Base-by-base conservation (phyloP, 2,888 invertebrate species). In the Conistra vaccinii region DNA sequence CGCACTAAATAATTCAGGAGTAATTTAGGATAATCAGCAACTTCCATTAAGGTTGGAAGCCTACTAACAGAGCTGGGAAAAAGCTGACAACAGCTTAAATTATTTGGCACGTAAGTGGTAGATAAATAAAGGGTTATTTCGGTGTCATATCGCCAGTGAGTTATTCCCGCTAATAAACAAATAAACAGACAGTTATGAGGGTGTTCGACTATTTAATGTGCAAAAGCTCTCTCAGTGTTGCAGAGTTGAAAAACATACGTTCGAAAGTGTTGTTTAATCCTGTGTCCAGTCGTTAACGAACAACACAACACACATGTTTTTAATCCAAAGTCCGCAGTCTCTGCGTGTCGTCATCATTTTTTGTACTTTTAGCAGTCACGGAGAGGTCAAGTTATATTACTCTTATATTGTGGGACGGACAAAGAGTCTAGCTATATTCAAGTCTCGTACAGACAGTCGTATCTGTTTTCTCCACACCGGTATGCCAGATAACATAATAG, bases 401-500 rank as follows among this genome's bases (percentile, higher is more conserved):
- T 87, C 81, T 80, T 73, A 78, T 75, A 84, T 74, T 71, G 80
- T 75, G 73, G 62, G 67, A 60, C 80, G 83, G 73, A 88, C 85
- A 87, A 89, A 87, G 85, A 88, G 78, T 84, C 71, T 80, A 81
- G 75, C 85, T 78, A 85, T 89, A 89, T 90, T 88, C 89, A 83
- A 71, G 77, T 82, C 84, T 76, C 77, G 78, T 80, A 82, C 74
- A 76, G 58, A 83, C 72, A 81, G 74, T 73, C 85, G 81, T 85
- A 83, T 88, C 86, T 89, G 88, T 91, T 92, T 90, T 89, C 90
- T 88, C 87, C 81, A 39, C 81, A 77, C 74, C 79, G 63, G 75
- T 81, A 81, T 85, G 81, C 80, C 85, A 92, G 92, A 93, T 93
- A 94, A 93, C 89, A 90, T 88, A 88, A 92, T 85, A 91, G 87